A percentile compares a stretch with the other conserved stretches of the same genome.
Conservation (phyloP, 1,140 invertebrate genomes). For the Patella vulgata region DNA sequence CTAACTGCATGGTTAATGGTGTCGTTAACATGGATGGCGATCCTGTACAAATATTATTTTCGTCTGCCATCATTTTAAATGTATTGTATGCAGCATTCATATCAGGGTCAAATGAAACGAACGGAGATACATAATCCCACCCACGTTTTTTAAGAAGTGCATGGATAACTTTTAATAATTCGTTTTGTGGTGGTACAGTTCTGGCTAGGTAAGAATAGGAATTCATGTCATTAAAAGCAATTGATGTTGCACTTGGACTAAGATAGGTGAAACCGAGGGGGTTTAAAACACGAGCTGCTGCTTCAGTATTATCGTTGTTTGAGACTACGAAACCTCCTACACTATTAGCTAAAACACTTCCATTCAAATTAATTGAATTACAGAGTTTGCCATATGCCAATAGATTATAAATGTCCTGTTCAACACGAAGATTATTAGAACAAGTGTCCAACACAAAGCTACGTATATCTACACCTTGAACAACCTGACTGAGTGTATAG, state of each 20-base stretch:
- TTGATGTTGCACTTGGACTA: constrained; percentile 79
- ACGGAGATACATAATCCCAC: constrained; percentile 82
- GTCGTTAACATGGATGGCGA: constrained; percentile 6
- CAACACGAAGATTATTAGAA: constrained; percentile 48
- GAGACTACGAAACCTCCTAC: constrained; percentile 57
- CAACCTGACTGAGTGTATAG: constrained; percentile 36
- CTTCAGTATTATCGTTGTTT: constrained; percentile 42
- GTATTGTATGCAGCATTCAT: constrained; percentile 35
- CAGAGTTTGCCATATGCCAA: constrained; percentile 57
- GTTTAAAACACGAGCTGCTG: constrained; percentile 47
- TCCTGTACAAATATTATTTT: constrained; percentile 33
- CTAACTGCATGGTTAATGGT: constrained; percentile 19
- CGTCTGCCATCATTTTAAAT: constrained; percentile 25
- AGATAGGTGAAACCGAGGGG: constrained; percentile 65
- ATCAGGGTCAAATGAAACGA: constrained; percentile 72
- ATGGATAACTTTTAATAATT: constrained; percentile 79
- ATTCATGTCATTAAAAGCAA: constrained; percentile 77
- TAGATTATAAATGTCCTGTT: constrained; percentile 61
- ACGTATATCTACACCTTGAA: constrained; percentile 11
- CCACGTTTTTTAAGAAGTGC: constrained; percentile 76
- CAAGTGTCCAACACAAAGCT: constrained; percentile 60
- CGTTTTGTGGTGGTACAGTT: constrained; percentile 81
- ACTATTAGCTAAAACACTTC: constrained; percentile 17
- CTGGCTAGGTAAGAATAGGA: constrained; percentile 81
- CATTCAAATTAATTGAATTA: constrained; percentile 31